Percentiles rank a stretch among this genome's conserved stretches.
These are phyloP conservation scores for Acromyrmex echinatior DNA, from an alignment of 1,140 invertebrate species.

Conservation along the genomic window DNA sequence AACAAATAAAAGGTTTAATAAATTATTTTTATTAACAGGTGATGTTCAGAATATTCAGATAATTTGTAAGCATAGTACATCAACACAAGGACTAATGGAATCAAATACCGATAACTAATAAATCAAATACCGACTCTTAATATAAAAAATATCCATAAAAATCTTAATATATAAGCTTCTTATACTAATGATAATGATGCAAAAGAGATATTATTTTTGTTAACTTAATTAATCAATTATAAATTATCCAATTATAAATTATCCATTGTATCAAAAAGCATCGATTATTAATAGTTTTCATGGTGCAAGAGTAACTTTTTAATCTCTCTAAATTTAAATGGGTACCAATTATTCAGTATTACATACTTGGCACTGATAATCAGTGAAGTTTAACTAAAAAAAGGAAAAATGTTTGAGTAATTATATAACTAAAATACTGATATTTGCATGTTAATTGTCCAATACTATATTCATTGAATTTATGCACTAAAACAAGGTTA, in stretches of 20 bases:
- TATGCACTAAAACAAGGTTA: too few species aligned
- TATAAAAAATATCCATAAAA: not conserved
- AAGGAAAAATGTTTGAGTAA: too few species aligned
- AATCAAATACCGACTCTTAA: not conserved
- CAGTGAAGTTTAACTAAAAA: too few species aligned
- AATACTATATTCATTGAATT: too few species aligned
- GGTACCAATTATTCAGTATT: too few species aligned
- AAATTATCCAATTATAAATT: constrained; percentile 11
- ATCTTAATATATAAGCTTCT: constrained; percentile 2
- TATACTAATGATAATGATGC: not conserved
- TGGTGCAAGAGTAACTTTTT: too few species aligned
- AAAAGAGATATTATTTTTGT: not conserved
- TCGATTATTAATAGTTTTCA: too few species aligned
- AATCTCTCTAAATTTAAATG: too few species aligned
- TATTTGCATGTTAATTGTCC: too few species aligned
- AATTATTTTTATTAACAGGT: constrained; percentile 16
- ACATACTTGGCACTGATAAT: too few species aligned
- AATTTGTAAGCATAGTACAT: not conserved
- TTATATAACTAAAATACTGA: too few species aligned
- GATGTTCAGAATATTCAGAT: not conserved
- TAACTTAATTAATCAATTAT: constrained; percentile 13
- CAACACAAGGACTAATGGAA: constrained; percentile 24
- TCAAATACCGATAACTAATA: not conserved
- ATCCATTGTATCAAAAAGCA: too few species aligned
- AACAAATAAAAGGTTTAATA: constrained; percentile 2